Base-by-base conservation (phyloP, 2,888 invertebrate species). In the Allacma fusca region DNA sequence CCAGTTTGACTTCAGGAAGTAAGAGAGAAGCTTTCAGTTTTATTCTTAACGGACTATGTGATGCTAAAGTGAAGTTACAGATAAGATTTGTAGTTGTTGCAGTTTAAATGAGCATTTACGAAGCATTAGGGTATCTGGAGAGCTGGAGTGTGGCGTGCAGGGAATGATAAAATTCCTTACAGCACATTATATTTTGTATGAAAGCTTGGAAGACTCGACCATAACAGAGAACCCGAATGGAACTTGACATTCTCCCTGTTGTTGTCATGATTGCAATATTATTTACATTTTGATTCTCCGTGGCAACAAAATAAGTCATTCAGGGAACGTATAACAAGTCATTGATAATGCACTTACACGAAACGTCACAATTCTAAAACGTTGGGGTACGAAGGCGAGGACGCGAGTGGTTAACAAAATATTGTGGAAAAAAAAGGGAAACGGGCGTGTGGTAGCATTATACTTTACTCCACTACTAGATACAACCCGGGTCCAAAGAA, bases 241-340 rank as follows among this genome's bases (percentile, higher is more conserved):
- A 4, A 24, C 24, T 62, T 62, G 62, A 62, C 62, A 23, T n/a
- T 62, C 23, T 23, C 24, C 2, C 62, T 62, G 62, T 62, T 23
- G 62, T 62, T 19, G 50, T 50, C 50, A 50, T 50, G 50, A 50
- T 50, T 62, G 62, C 62, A 62, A 62, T 62, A 62, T 62, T 62
- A 62, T 62, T 62, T 62, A 62, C 62, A 62, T 62, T 62, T 62
- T 62, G 12, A 62, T 62, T 62, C 62, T 62, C 26, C 24, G 12
- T 62, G 62, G 62, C 62, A 62, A 24, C 19, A 62, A 62, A 24
- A 62, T 62, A 62, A 62, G 62, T 62, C 62, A 62, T 62, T 62
- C 62, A 62, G 62, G 62, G 62, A 62, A 62, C 62, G 62, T 62
- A 62, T 62, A 62, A 62, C 62, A 62, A 62, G 62, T 62, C 62